Percentiles rank a stretch among this genome's conserved stretches.
Evolutionary conservation across 2,797 vertebrate genomes (phyloP).

Genomic region (Enteromius anoplus): DNA sequence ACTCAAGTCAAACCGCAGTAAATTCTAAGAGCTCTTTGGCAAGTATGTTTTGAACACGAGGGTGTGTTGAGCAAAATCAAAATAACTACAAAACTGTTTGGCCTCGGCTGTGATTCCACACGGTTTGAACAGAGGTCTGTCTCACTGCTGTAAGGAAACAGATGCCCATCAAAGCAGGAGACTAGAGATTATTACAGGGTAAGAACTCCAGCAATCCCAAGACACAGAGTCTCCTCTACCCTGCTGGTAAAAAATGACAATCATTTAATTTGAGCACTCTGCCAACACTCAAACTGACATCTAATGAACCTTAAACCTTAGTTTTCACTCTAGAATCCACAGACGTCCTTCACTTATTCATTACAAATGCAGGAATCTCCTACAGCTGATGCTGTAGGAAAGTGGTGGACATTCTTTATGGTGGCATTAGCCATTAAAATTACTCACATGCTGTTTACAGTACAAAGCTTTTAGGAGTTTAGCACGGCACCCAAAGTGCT

Average conservation of each 20-base stretch:
- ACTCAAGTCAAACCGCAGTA: neutral
- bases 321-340: slow-evolving; percentile 8
- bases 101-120: neutral
- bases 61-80: neutral
- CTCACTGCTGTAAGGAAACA: slow-evolving; percentile 3
- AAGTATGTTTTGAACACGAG: slow-evolving; percentile 8
- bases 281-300: slow-evolving; percentile 1
- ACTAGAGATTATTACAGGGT: slow-evolving; percentile 26
- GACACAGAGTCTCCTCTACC: neutral
- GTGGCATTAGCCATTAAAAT: slow-evolving; percentile 42
- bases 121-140: slow-evolving; percentile 13
- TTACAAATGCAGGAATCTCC: neutral
- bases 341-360: neutral
- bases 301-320: neutral
- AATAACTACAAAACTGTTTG: slow-evolving; percentile 16
- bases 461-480: slow-evolving; percentile 50
- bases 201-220: slow-evolving; percentile 9
- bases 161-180: slow-evolving; percentile 12
- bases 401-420: slow-evolving; percentile 9
- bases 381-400: slow-evolving; percentile 4
- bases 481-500: slow-evolving; percentile 39
- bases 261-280: neutral
- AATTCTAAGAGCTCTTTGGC: neutral
- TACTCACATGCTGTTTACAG: slow-evolving; percentile 51
- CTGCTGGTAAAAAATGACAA: slow-evolving; percentile 15